Evolutionary conservation across 2,888 invertebrate genomes (phyloP), one percentile per base, ranked within the genome.

Genomic region (Drosophila bunnanda): DNA sequence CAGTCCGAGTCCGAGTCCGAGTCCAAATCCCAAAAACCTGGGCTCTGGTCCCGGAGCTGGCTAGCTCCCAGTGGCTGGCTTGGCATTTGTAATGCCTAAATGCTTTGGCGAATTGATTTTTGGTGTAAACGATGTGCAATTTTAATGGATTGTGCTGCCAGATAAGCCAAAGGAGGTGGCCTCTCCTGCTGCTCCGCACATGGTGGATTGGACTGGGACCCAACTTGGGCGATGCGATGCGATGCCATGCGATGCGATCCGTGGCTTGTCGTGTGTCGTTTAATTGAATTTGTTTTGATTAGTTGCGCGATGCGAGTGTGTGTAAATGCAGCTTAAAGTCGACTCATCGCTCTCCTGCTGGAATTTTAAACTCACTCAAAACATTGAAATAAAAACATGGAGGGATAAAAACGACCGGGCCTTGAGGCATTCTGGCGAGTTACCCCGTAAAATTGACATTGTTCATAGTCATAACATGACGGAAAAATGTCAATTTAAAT

Each of bases 101-200:
- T 91, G 91, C 91, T 91, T 91, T 89, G 83, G 91, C 89, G 91
- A 91, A 91, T 91, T 91, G 91, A 91, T 91, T 91, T 91, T 91
- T 91, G 91, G 91, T 91, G 91, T 91, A 91, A 91, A 91, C 91
- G 91, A 91, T 91, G 91, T 92, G 91, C 91, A 92, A 91, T 91
- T 91, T 91, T 91, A 91, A 91, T 91, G 91, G 91, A 91, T 91
- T 92, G 91, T 91, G 88, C 89, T 84, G 80, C 82, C 83, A 86
- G 91, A 91, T 91, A 91, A 91, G 92, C 81, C 75, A 30, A 76
- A 75, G 58, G 61, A 56, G 66, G 53, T 43, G 55, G 52, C 20
- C 48, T 12, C 44, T 34, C 34, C 38, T 9, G 6, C 10, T 20
- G 12, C 44, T 5, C 46, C 10, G 13, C 41, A 15, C 13, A 38